phyloP scores from a whole-genome alignment of 2,797 vertebrate species.

The Trematomus bernacchii region DNA sequence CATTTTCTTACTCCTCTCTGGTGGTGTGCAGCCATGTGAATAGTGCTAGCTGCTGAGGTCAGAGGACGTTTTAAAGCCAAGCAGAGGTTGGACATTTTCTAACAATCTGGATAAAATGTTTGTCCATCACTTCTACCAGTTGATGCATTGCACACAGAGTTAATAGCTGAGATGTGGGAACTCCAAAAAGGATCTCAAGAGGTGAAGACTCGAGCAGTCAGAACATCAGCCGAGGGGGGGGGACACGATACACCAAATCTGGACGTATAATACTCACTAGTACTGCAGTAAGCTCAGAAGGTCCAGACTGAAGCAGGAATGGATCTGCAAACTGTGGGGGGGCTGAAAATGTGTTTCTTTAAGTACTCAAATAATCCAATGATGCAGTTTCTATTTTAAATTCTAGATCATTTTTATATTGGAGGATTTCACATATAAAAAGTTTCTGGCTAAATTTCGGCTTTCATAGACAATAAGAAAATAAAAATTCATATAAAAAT shows the following conservation, averaged over 20 bases:
- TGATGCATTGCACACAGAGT: neutral
- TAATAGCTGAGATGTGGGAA: neutral
- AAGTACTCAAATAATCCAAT: neutral
- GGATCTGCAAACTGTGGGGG: neutral
- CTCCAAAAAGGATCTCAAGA: neutral
- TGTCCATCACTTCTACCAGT: neutral
- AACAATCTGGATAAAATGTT: neutral
- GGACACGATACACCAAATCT: no score
- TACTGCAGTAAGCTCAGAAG: neutral
- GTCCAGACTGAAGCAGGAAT: neutral
- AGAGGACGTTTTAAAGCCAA: neutral
- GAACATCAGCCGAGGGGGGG: no score
- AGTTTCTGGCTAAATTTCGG: neutral
- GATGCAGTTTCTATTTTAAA: no score
- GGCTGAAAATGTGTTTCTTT: neutral
- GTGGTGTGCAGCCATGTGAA: neutral
- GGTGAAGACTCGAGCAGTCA: neutral
- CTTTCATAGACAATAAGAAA: neutral
- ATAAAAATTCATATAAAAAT: conserved; percentile 23
- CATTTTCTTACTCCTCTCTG: neutral
- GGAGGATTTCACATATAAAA: conserved; percentile 1
- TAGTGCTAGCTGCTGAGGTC: neutral
- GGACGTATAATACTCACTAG: no score
- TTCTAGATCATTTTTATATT: neutral
- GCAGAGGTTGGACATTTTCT: neutral